These are phyloP conservation scores for Typhlichthys subterraneus DNA, from an alignment of 2,797 vertebrate genomes.

Conservation along the genomic window DNA sequence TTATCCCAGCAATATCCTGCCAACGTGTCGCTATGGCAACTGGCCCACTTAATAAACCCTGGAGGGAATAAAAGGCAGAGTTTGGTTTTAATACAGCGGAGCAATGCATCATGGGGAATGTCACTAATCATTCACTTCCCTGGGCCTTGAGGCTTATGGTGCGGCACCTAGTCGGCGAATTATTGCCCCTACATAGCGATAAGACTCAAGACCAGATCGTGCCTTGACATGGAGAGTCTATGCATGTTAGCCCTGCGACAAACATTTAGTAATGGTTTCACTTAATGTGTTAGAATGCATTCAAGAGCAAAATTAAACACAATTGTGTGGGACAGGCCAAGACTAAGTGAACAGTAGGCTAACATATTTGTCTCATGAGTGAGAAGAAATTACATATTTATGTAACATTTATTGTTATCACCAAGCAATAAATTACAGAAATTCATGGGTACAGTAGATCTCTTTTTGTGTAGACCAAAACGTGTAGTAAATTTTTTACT, in stretches of 20 bases:
- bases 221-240: constrained; percentile 41
- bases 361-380: constrained; percentile 20
- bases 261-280: constrained; percentile 36
- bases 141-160: constrained; percentile 60
- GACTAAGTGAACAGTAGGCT: not conserved
- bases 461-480: constrained; percentile 32
- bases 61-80: constrained; percentile 72
- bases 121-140: constrained; percentile 74
- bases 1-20: constrained; percentile 74
- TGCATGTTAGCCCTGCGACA: constrained; percentile 12
- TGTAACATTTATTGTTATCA: not conserved
- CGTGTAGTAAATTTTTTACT: constrained; percentile 48
- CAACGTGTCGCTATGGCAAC: constrained; percentile 78
- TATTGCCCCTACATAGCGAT: constrained; percentile 59
- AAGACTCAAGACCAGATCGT: constrained; percentile 41
- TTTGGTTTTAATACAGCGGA: constrained; percentile 76
- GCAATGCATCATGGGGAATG: constrained; percentile 71
- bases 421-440: constrained; percentile 30
- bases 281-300: constrained; percentile 21
- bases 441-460: constrained; percentile 13
- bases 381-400: not conserved
- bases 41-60: constrained; percentile 78
- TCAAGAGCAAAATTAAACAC: constrained; percentile 13
- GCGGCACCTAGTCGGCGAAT: constrained; percentile 71
- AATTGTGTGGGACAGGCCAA: not conserved